Conservation (phyloP, 2,888 invertebrate genomes). For the Lymantria monacha region DNA sequence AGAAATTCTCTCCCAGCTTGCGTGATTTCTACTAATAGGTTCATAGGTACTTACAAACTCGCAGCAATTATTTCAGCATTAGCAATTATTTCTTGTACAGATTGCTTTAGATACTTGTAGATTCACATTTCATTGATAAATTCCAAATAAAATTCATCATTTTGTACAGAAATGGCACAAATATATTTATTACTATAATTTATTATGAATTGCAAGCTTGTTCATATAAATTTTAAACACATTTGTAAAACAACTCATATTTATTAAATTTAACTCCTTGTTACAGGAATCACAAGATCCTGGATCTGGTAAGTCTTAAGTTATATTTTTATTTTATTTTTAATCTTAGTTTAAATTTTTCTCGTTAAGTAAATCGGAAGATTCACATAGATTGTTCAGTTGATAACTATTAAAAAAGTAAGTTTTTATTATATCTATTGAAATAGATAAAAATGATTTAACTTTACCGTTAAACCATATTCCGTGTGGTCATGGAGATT, state of each 20-base stretch:
- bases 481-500: too few species aligned
- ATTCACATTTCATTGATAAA: not conserved
- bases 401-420: too few species aligned
- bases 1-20: constrained; percentile 3
- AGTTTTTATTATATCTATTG: too few species aligned
- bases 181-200: constrained; percentile 13
- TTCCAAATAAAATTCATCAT: not conserved
- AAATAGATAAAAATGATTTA: too few species aligned
- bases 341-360: not conserved
- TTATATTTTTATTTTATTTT: not conserved
- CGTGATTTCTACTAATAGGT: constrained; percentile 26
- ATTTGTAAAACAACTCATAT: not conserved
- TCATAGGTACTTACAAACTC: not conserved
- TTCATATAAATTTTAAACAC: constrained; percentile 27
- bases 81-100: not conserved
- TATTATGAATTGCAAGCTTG: constrained; percentile 53
- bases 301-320: constrained; percentile 57
- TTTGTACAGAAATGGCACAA: not conserved
- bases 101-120: not conserved
- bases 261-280: constrained; percentile 38
- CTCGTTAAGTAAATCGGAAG: too few species aligned
- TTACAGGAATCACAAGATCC: constrained; percentile 72
- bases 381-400: too few species aligned
- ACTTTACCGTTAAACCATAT: too few species aligned
- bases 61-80: constrained; percentile 13